A percentile compares a stretch with the other conserved stretches of the same genome.
phyloP scores from a whole-genome alignment of 37 sponge, comb jelly and placozoan species.

The Hormiphora californensis region DNA sequence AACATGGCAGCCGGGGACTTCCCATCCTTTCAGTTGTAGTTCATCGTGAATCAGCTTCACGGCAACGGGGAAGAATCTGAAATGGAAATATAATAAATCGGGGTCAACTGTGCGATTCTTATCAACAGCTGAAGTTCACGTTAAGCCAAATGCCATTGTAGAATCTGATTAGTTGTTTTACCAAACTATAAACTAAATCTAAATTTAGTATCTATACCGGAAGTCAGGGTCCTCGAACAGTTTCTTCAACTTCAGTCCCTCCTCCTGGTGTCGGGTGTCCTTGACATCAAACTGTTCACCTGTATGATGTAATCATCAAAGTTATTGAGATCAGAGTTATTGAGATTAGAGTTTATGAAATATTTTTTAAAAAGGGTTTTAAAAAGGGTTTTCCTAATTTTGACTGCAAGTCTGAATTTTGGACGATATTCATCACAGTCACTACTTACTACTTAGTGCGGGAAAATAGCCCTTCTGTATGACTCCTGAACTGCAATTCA shows the following conservation, averaged over 20 bases:
- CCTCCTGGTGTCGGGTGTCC: background rate
- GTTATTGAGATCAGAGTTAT: too few species aligned
- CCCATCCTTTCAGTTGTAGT: conserved; percentile 15
- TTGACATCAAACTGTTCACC: conserved; percentile 3
- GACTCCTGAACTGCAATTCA: too few species aligned
- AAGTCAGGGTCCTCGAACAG: background rate
- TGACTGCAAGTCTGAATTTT: too few species aligned
- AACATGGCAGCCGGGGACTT: conserved; percentile 31
- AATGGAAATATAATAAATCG: background rate
- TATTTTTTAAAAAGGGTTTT: too few species aligned
- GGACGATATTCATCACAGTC: too few species aligned
- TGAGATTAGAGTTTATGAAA: too few species aligned
- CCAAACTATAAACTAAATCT: background rate
- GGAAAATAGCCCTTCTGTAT: too few species aligned
- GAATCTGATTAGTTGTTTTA: background rate
- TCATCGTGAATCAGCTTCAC: conserved; percentile 4
- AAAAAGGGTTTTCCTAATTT: too few species aligned
- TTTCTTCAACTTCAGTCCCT: background rate
- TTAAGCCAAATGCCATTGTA: background rate
- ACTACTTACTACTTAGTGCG: too few species aligned
- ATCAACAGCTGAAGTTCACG: background rate
- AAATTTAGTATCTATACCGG: background rate
- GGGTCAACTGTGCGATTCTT: background rate
- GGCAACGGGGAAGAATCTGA: background rate
- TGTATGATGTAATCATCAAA: too few species aligned